These are phyloP conservation scores for Odontocolon sp. DNA, from an alignment of 2,888 invertebrate genomes.

Conservation along the genomic window DNA sequence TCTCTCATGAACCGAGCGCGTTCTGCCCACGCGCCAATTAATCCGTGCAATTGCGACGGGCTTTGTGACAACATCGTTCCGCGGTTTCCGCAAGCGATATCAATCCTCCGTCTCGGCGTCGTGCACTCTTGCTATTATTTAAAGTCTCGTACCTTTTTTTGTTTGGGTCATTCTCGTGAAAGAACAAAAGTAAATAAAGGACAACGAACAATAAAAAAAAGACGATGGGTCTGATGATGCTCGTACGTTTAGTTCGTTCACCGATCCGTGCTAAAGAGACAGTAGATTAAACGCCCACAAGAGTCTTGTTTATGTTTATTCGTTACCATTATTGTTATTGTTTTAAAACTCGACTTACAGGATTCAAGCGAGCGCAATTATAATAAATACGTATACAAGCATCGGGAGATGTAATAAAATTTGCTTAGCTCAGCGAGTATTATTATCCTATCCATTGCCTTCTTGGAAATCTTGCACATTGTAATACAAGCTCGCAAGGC, in stretches of 20 bases:
- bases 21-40: constrained; percentile 64
- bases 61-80: constrained; percentile 61
- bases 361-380: too few relatives aligned
- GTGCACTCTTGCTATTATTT: constrained; percentile 40
- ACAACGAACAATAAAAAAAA: not conserved
- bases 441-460: constrained; percentile 52
- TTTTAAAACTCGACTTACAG: too few relatives aligned
- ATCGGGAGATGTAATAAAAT: too few relatives aligned
- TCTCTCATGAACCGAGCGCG: constrained; percentile 25
- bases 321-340: constrained; percentile 2
- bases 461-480: constrained; percentile 38
- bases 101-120: constrained; percentile 40
- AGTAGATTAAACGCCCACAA: constrained; percentile 28
- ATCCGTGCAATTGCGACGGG: constrained; percentile 64
- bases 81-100: constrained; percentile 55
- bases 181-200: not conserved
- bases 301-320: constrained; percentile 28
- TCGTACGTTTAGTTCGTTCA: constrained; percentile 20
- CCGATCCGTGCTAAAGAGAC: not conserved
- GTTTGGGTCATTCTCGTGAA: not conserved
- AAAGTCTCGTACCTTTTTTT: constrained; percentile 14
- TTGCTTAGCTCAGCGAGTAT: constrained; percentile 22
- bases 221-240: constrained; percentile 1
- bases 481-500: constrained; percentile 35
- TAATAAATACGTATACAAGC: not conserved